Conservation (phyloP, 2,113 vertebrate genomes). For the Etia nguti region DNA sequence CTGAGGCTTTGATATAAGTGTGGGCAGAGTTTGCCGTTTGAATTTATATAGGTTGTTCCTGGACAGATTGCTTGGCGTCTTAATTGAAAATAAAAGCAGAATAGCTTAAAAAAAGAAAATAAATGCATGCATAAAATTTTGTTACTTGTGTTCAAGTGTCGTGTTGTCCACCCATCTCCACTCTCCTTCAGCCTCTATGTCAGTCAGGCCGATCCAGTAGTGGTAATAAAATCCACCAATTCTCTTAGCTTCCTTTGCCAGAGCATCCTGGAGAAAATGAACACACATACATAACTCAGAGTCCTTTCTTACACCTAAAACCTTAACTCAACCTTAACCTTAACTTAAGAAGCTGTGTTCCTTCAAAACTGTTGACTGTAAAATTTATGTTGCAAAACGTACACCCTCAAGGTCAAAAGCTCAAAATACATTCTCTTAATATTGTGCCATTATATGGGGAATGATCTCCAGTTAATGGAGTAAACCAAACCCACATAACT, state of each 20-base stretch:
- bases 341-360: not conserved
- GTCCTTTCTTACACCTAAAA: not conserved
- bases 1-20: not conserved
- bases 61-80: not conserved
- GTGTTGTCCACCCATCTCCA: conserved; percentile 68
- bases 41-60: not conserved
- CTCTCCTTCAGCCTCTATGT: not conserved
- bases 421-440: not conserved
- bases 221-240: conserved; percentile 2
- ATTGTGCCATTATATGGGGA: not conserved
- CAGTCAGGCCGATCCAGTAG: conserved; percentile 1
- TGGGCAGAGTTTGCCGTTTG: not conserved
- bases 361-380: not conserved
- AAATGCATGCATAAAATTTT: not conserved
- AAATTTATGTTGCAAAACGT: not conserved
- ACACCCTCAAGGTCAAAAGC: not conserved
- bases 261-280: not conserved
- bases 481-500: not conserved
- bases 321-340: not conserved
- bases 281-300: not conserved
- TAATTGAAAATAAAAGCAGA: not conserved
- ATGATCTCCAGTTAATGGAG: not conserved
- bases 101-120: not conserved
- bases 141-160: conserved; percentile 40
- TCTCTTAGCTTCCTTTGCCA: not conserved